phyloP scores from a whole-genome alignment of 2,888 invertebrate genomes.

The Gandaritis pyraliata region DNA sequence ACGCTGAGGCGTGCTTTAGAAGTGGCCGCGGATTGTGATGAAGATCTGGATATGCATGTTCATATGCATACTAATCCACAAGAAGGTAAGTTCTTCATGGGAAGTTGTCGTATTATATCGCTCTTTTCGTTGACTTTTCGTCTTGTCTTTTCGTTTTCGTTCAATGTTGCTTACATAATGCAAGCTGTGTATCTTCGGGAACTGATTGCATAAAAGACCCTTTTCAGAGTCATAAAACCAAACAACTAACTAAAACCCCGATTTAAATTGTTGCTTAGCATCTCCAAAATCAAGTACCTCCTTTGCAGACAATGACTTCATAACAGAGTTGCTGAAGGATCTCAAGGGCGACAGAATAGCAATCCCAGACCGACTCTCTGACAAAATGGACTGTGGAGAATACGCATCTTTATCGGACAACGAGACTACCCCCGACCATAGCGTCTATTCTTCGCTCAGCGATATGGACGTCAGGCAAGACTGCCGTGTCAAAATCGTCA shows the following conservation, averaged over 20 bases:
- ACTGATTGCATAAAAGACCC: too few relatives aligned
- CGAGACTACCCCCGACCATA: conserved; percentile 46
- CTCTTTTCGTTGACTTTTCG: too few relatives aligned
- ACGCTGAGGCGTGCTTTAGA: conserved; percentile 51
- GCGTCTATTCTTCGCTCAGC: conserved; percentile 62
- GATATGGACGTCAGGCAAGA: conserved; percentile 61
- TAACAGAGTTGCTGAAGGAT: conserved; percentile 64
- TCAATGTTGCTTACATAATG: too few relatives aligned
- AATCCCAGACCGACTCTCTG: conserved; percentile 47
- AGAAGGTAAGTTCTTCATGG: conserved; percentile 49
- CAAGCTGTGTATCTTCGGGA: too few relatives aligned
- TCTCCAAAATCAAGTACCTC: conserved; percentile 5
- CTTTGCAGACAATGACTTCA: conserved; percentile 61
- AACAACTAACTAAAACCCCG: too few relatives aligned
- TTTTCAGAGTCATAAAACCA: too few relatives aligned
- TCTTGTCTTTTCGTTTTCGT: too few relatives aligned
- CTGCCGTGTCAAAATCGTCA: conserved; percentile 71
- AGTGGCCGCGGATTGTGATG: conserved; percentile 45
- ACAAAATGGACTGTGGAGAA: conserved; percentile 55
- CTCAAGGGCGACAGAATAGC: conserved; percentile 56
- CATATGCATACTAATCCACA: conserved; percentile 48
- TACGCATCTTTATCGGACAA: conserved; percentile 35
- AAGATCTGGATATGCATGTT: conserved; percentile 43
- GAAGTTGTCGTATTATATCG: too few relatives aligned
- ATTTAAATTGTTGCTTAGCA: not conserved